phyloP scores from a whole-genome alignment of 2,113 vertebrate species.

The Petroica traversi region DNA sequence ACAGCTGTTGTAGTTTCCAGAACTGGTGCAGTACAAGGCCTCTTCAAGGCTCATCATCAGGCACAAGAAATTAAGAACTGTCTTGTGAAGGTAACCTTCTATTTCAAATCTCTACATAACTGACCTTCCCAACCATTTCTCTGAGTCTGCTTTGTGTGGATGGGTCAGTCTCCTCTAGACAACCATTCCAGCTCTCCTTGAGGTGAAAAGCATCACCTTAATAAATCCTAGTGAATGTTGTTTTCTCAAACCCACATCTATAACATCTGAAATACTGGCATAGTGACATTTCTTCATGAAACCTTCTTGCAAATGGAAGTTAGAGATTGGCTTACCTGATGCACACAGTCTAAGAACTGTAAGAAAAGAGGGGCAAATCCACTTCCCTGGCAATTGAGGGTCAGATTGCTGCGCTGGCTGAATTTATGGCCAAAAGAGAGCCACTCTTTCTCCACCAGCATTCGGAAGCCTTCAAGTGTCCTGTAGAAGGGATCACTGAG shows the following conservation, averaged over 20 bases:
- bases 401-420: conserved; percentile 90
- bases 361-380: conserved; percentile 93
- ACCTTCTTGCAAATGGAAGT: not conserved
- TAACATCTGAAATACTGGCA: not conserved
- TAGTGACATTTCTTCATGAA: not conserved
- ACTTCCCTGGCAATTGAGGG: conserved; percentile 89
- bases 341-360: conserved; percentile 96
- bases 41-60: not conserved
- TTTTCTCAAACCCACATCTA: not conserved
- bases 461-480: conserved; percentile 93
- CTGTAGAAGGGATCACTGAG: conserved; percentile 96
- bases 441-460: conserved; percentile 97
- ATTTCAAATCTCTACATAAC: not conserved
- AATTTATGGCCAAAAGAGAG: conserved; percentile 97
- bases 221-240: not conserved
- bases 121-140: not conserved
- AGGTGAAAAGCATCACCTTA: not conserved
- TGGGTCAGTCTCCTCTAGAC: not conserved
- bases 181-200: not conserved
- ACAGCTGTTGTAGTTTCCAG: not conserved
- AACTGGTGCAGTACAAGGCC: not conserved
- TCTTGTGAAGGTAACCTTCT: not conserved
- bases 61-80: not conserved
- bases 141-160: not conserved
- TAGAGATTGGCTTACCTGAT: conserved; percentile 83